phyloP scores from a whole-genome alignment of 1,140 invertebrate genomes.

The Megalopta genalis region DNA sequence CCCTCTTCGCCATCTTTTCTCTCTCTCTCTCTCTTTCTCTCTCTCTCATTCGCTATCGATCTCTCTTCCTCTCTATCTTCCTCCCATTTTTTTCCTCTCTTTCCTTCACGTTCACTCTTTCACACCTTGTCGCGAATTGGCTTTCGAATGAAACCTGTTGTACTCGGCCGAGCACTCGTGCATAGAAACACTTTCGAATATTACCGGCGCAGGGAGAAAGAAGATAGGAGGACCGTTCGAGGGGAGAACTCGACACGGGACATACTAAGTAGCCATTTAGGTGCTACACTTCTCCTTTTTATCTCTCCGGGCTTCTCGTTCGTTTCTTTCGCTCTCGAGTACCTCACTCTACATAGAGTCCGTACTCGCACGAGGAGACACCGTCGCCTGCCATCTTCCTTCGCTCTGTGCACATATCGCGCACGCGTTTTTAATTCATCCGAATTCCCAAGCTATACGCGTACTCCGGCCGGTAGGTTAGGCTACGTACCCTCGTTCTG shows the following conservation, averaged over 20 bases:
- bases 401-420: slow-evolving; percentile 42
- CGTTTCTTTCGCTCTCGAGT: slow-evolving; percentile 18
- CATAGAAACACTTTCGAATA: slow-evolving; percentile 73
- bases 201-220: slow-evolving; percentile 60
- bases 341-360: too few relatives aligned
- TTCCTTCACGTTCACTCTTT: not conserved
- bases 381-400: slow-evolving; percentile 38
- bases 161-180: slow-evolving; percentile 60
- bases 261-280: slow-evolving; percentile 74
- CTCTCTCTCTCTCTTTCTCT: too few relatives aligned
- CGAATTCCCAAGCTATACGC: slow-evolving; percentile 64
- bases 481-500: slow-evolving; percentile 51
- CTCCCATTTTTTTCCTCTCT: too few relatives aligned
- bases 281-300: slow-evolving; percentile 51
- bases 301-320: slow-evolving; percentile 3
- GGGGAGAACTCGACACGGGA: slow-evolving; percentile 68
- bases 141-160: slow-evolving; percentile 74
- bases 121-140: slow-evolving; percentile 66
- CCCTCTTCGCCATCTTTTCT: too few relatives aligned
- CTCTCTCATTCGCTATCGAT: too few relatives aligned
- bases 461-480: slow-evolving; percentile 33
- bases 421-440: slow-evolving; percentile 64
- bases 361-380: slow-evolving; percentile 23
- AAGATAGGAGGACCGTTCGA: slow-evolving; percentile 51
- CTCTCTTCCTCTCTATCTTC: too few relatives aligned